Evolutionary conservation across 64 coral and sea anemone species (phyloP).

Genomic region (Montipora efflorescens): DNA sequence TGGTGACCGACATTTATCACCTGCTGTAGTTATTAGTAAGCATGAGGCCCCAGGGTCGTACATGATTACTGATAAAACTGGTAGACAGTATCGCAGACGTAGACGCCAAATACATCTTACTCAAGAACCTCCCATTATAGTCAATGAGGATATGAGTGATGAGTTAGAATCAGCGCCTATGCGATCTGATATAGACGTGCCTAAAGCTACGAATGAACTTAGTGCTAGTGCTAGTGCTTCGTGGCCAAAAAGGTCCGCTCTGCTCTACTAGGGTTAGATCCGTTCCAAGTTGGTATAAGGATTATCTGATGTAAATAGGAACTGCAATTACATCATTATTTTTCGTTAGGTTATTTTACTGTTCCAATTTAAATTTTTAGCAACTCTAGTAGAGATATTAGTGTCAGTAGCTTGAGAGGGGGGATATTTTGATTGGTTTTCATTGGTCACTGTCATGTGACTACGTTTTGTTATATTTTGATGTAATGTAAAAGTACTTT

Average conservation of each 20-base stretch:
- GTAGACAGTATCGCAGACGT: conserved; percentile 56
- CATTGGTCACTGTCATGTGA: neutral
- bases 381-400: neutral
- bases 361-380: neutral
- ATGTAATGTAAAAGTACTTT: too few species aligned
- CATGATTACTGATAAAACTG: conserved; percentile 61
- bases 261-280: neutral
- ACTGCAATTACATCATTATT: neutral
- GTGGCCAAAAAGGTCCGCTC: too few species aligned
- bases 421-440: conserved; percentile 12
- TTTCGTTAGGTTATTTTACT: neutral
- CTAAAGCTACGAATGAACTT: neutral
- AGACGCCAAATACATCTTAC: conserved; percentile 45
- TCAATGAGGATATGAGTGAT: neutral
- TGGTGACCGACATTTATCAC: neutral
- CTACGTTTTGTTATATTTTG: too few species aligned
- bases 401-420: neutral
- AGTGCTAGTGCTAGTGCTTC: neutral
- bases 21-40: neutral
- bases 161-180: conserved; percentile 1
- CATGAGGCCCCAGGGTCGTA: conserved; percentile 61
- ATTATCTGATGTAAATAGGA: conserved; percentile 2
- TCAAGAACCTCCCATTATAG: conserved; percentile 43
- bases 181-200: neutral
- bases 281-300: conserved; percentile 28